phyloP scores from a whole-genome alignment of 2,888 invertebrate species.

The Ectemnius lituratus region DNA sequence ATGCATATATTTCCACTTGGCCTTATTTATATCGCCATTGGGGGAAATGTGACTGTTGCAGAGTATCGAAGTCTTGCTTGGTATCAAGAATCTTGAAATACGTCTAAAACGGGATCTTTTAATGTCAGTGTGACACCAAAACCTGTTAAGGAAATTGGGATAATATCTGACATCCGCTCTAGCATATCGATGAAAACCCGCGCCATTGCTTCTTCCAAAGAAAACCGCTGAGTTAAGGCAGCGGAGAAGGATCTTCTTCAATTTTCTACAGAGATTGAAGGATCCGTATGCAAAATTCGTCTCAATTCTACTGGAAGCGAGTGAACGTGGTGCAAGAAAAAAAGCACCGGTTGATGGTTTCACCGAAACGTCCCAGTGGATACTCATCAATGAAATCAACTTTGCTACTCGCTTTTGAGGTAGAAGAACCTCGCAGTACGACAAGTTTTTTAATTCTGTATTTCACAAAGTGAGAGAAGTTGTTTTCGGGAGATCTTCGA shows the following conservation, averaged over 20 bases:
- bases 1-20: neutral
- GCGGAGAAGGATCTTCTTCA: slow-evolving; percentile 8
- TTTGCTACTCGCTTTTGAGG: neutral
- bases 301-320: slow-evolving; percentile 42
- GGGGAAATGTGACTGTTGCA: slow-evolving; percentile 23
- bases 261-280: slow-evolving; percentile 30
- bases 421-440: neutral
- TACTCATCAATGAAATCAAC: too few species aligned
- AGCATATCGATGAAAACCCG: neutral
- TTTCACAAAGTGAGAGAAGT: too few species aligned
- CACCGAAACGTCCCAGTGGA: slow-evolving; percentile 21
- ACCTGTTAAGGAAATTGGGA: too few species aligned
- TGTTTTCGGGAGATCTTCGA: too few species aligned
- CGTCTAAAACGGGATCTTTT: too few species aligned
- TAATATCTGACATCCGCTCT: neutral
- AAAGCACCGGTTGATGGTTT: too few species aligned
- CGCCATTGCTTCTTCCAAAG: neutral
- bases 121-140: too few species aligned
- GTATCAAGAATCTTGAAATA: too few species aligned
- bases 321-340: slow-evolving; percentile 36
- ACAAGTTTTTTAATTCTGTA: too few species aligned
- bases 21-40: slow-evolving; percentile 40
- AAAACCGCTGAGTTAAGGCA: neutral
- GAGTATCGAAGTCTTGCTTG: too few species aligned
- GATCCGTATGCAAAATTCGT: slow-evolving; percentile 39